Evolutionary conservation across 2,797 vertebrate genomes (phyloP).

Genomic region (Microctenopoma steveboyesi): DNA sequence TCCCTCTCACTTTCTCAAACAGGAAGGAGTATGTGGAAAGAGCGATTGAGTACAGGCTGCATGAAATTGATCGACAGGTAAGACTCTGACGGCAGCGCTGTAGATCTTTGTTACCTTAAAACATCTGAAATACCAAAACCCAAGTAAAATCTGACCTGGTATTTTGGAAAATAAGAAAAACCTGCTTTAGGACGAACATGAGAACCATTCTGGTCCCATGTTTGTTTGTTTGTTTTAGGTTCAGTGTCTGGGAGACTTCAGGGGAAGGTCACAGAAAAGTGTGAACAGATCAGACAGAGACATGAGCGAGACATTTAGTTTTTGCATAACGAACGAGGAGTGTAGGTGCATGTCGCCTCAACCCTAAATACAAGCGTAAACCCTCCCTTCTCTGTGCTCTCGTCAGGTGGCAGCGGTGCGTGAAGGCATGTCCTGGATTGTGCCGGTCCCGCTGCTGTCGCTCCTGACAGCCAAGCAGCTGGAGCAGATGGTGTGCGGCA

Average conservation of each 20-base stretch:
- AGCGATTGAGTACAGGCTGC: constrained; percentile 84
- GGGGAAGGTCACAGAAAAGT: too few relatives aligned
- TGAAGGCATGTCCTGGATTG: constrained; percentile 89
- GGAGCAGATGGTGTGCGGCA: constrained; percentile 89
- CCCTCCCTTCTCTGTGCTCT: background rate
- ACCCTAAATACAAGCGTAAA: background rate
- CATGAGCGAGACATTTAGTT: too few relatives aligned
- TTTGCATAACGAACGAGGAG: background rate
- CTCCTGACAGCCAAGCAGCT: constrained; percentile 86
- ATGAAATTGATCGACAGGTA: constrained; percentile 85
- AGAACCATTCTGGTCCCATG: too few relatives aligned
- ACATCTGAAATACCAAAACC: too few relatives aligned
- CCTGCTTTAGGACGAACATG: too few relatives aligned
- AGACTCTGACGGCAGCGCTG: background rate
- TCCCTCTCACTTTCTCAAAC: constrained; percentile 86
- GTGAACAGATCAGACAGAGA: too few relatives aligned
- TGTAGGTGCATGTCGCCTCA: background rate
- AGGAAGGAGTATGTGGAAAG: constrained; percentile 86
- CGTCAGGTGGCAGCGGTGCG: constrained; percentile 83
- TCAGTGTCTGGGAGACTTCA: too few relatives aligned
- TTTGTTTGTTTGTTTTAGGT: too few relatives aligned
- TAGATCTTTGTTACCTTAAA: too few relatives aligned
- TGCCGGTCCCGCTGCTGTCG: constrained; percentile 86
- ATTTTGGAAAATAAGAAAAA: too few relatives aligned
- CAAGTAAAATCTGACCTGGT: too few relatives aligned